A percentile compares a stretch with the other conserved stretches of the same genome.
Evolutionary conservation across 2,888 invertebrate species (phyloP).

Genomic region (Seladonia tumulorum): DNA sequence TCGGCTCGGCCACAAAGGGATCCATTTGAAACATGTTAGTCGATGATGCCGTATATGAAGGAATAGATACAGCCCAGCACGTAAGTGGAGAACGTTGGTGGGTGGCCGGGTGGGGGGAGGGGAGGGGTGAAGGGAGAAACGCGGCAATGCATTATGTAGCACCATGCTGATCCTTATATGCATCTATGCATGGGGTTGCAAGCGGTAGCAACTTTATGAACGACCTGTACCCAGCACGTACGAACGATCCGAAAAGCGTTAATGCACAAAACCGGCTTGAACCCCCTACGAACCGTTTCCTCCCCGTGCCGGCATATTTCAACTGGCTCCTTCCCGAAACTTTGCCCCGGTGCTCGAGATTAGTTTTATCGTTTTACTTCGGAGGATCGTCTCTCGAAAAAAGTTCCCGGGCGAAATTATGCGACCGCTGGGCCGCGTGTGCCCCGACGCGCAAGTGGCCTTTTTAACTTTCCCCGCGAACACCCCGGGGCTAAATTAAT

Average conservation of each 20-base stretch:
- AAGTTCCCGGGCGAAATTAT: slow-evolving; percentile 55
- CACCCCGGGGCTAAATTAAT: slow-evolving; percentile 54
- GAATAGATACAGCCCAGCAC: slow-evolving; percentile 43
- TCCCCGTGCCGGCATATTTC: slow-evolving; percentile 38
- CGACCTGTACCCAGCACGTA: slow-evolving; percentile 50
- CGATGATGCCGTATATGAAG: slow-evolving; percentile 68
- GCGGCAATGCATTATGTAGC: slow-evolving; percentile 82
- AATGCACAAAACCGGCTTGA: slow-evolving; percentile 37
- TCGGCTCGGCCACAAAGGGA: slow-evolving; percentile 78
- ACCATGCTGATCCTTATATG: slow-evolving; percentile 80
- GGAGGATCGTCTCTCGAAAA: slow-evolving; percentile 39
- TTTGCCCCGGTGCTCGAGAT: slow-evolving; percentile 51
- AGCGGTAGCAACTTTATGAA: slow-evolving; percentile 60
- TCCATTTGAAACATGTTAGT: slow-evolving; percentile 83
- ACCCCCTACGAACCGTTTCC: neutral
- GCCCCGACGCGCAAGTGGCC: slow-evolving; percentile 40
- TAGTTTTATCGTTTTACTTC: slow-evolving; percentile 56
- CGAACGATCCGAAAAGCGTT: slow-evolving; percentile 46
- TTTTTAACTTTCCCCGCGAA: slow-evolving; percentile 41
- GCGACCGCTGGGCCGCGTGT: slow-evolving; percentile 35
- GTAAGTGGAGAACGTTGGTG: neutral
- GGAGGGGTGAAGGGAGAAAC: slow-evolving; percentile 48
- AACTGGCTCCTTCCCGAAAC: slow-evolving; percentile 33
- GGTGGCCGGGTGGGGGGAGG: neutral
- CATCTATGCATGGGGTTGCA: slow-evolving; percentile 78